Conservation (phyloP, 2,797 vertebrate species). For the Brachymystax lenok region DNA sequence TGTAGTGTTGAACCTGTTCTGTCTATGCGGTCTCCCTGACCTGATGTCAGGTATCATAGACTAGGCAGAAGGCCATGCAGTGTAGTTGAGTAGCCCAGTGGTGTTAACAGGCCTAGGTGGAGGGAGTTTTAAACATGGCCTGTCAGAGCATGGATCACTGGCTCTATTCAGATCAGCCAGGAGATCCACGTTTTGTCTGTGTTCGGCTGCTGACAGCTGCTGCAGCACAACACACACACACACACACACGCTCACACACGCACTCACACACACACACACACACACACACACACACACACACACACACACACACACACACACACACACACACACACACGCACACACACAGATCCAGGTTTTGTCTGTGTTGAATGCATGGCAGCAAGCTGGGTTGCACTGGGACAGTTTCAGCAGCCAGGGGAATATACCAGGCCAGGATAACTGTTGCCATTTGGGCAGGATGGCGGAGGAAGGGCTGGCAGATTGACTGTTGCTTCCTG, state of each 20-base stretch:
- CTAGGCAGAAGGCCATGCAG: neutral
- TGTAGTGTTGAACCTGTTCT: neutral
- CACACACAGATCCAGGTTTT: slow-evolving; percentile 74
- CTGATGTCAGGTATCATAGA: slow-evolving; percentile 1
- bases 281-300: too few species aligned
- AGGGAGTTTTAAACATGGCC: too few species aligned
- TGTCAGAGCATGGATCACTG: slow-evolving; percentile 66
- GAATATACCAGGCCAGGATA: slow-evolving; percentile 80
- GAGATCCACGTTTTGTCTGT: slow-evolving; percentile 4
- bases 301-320: too few species aligned
- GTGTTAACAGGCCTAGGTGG: too few species aligned
- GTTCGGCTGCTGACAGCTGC: slow-evolving; percentile 34
- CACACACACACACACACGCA: too few species aligned
- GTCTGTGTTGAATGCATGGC: slow-evolving; percentile 75
- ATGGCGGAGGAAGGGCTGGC: slow-evolving; percentile 42
- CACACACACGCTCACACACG: too few species aligned
- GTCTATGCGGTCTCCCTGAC: neutral
- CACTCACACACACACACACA: too few species aligned
- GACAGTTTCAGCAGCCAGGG: slow-evolving; percentile 54
- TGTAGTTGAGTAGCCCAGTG: too few species aligned
- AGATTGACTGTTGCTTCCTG: slow-evolving; percentile 59
- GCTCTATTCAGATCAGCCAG: slow-evolving; percentile 72
- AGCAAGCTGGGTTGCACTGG: slow-evolving; percentile 64
- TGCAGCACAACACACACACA: too few species aligned
- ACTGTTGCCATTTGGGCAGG: slow-evolving; percentile 62